Evolutionary conservation across 1,140 invertebrate species (phyloP), one percentile per base, ranked within the genome.

Genomic region (Eulimnadia texana): DNA sequence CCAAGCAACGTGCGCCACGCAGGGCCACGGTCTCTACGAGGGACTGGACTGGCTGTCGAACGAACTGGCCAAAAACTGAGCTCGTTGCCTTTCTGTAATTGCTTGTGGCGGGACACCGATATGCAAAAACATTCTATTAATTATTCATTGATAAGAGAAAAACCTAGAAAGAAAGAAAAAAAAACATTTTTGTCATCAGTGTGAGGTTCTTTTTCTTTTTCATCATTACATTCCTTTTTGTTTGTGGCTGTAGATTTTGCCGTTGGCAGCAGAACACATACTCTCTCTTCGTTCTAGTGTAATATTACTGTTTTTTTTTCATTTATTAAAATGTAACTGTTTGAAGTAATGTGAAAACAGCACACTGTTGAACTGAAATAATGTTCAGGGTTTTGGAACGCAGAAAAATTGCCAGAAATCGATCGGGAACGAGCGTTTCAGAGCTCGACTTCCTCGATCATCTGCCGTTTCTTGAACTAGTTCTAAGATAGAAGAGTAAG

Each of bases 1-100:
- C 71, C 94, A 98, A 79, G 88, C 90, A 68, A 93, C 94, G 67
- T 97, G 93, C 80, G 95, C 94, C 72, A 94, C 92, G 62, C 92
- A 90, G 73, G 95, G 94, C 64, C 85, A 95, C 73, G 95, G 95
- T 65, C 82, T 99, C 64, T 98, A 98, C 75, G 95, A 98, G 79
- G 95, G 94, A 67, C 83, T 99, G 61, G 94, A 98, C 78, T 98
- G 94, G 95, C 84, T 98, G 68, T 97, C 93, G 74, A 93, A 93
- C 80, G 73, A 80, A 68, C 69, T 81, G 23, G 70, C 76, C n/a
- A 81, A 80, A 16, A 42, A 42, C 16, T 42, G 16, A 42, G 33
- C 33, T 16, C 16, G 6, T 6, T 42, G 33, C 16, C 6, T 42
- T 42, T 16, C 33, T 42, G 6, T 42, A 9, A 9, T 42, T 16